Conservation (phyloP, 2,888 invertebrate species). For the Philaethria dido region DNA sequence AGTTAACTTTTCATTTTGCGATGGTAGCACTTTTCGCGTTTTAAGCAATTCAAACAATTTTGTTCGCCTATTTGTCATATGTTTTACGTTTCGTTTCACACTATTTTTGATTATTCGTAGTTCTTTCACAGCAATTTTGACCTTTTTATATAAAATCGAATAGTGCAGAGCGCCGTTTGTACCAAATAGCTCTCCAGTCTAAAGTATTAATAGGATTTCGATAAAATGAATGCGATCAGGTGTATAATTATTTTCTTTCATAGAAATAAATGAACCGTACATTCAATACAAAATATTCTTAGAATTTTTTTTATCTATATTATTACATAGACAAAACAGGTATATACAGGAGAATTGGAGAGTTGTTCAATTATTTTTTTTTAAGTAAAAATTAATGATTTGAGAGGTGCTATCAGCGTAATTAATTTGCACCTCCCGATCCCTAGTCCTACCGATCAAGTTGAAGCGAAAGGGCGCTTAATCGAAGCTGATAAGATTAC, state of each 20-base stretch:
- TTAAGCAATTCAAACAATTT: slow-evolving; percentile 28
- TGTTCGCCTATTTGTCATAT: slow-evolving; percentile 24
- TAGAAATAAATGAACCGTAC: slow-evolving; percentile 27
- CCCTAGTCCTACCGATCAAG: slow-evolving; percentile 61
- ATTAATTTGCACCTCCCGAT: slow-evolving; percentile 73
- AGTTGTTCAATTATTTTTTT: slow-evolving; percentile 35
- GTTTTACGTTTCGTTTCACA: slow-evolving; percentile 19
- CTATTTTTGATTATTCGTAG: slow-evolving; percentile 23
- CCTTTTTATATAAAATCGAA: slow-evolving; percentile 8
- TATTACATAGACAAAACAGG: slow-evolving; percentile 6
- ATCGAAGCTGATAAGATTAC: slow-evolving; percentile 69
- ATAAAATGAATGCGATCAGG: slow-evolving; percentile 34
- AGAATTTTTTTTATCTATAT: slow-evolving; percentile 5
- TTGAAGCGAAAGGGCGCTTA: slow-evolving; percentile 57
- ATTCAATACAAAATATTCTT: slow-evolving; percentile 22
- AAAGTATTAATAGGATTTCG: slow-evolving; percentile 30
- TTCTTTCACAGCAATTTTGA: slow-evolving; percentile 13
- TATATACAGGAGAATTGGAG: neutral
- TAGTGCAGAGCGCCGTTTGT: slow-evolving; percentile 22
- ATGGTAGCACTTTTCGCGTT: slow-evolving; percentile 25
- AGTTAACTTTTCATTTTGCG: slow-evolving; percentile 16
- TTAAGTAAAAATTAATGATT: slow-evolving; percentile 34
- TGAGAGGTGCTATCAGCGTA: slow-evolving; percentile 57
- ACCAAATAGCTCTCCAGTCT: slow-evolving; percentile 20
- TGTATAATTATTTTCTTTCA: slow-evolving; percentile 33